Percentiles rank a stretch among this genome's conserved stretches.
Conservation (phyloP, 2,888 invertebrate species). For the Lasioglossum leucozonium region DNA sequence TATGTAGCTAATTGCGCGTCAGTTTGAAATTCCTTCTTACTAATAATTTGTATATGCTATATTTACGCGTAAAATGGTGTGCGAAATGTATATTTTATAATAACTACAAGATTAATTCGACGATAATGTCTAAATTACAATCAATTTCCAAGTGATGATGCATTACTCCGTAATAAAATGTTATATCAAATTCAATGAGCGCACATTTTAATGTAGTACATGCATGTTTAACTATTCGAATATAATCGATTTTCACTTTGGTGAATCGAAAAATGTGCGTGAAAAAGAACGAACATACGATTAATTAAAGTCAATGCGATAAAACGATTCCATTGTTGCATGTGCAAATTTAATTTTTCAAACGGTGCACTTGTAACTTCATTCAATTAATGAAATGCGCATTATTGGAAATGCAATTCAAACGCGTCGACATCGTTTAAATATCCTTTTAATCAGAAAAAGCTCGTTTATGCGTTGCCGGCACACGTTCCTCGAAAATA, state of each 20-base stretch:
- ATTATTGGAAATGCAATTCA: constrained; percentile 17
- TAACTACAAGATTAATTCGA: not conserved
- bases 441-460: not conserved
- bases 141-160: not conserved
- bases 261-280: not conserved
- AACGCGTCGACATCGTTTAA: not conserved
- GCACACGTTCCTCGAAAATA: not conserved
- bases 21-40: not conserved
- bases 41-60: not conserved
- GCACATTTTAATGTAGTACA: not conserved
- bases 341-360: not conserved
- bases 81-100: not conserved
- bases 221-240: not conserved
- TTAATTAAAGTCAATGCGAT: not conserved
- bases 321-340: not conserved
- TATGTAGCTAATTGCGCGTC: not conserved
- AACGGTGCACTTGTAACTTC: not conserved
- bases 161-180: not conserved
- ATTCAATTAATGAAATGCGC: not conserved
- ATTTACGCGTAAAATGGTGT: not conserved
- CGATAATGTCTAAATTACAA: not conserved
- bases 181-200: not conserved
- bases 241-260: not conserved
- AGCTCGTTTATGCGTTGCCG: not conserved
- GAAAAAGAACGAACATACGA: not conserved